Evolutionary conservation across 2,113 vertebrate genomes (phyloP).

Genomic region (Lamprologus sp.): DNA sequence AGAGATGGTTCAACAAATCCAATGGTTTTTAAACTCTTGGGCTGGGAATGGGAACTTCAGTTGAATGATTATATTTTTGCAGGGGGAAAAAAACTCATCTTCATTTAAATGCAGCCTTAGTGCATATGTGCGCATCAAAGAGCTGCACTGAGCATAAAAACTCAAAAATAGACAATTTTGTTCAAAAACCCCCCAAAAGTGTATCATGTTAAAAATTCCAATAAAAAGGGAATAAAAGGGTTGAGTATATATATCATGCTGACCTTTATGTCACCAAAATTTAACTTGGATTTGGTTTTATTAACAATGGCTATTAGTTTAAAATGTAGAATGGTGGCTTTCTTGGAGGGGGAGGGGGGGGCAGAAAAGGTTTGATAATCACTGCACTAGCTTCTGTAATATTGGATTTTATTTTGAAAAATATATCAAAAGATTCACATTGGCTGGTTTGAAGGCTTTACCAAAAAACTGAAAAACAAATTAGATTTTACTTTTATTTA

Average conservation of each 20-base stretch:
- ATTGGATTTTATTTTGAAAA: not conserved
- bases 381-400: not conserved
- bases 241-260: not conserved
- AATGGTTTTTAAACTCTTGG: not conserved
- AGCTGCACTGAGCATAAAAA: not conserved
- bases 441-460: not conserved
- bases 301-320: not conserved
- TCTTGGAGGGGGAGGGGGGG: not conserved
- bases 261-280: not conserved
- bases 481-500: not conserved
- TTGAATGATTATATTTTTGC: not conserved
- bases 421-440: not conserved
- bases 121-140: not conserved
- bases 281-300: not conserved
- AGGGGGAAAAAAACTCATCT: not conserved
- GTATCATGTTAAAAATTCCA: not conserved
- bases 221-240: not conserved
- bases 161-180: not conserved
- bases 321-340: not conserved
- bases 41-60: not conserved
- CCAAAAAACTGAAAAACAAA: not conserved
- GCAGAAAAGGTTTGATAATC: not conserved
- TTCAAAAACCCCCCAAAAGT: rapidly evolving
- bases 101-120: not conserved
- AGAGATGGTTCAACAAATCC: not conserved